Percentiles rank a stretch among this genome's conserved stretches.
Evolutionary conservation across 1,140 invertebrate genomes (phyloP).

Genomic region (Trichomalopsis sarcophagae): DNA sequence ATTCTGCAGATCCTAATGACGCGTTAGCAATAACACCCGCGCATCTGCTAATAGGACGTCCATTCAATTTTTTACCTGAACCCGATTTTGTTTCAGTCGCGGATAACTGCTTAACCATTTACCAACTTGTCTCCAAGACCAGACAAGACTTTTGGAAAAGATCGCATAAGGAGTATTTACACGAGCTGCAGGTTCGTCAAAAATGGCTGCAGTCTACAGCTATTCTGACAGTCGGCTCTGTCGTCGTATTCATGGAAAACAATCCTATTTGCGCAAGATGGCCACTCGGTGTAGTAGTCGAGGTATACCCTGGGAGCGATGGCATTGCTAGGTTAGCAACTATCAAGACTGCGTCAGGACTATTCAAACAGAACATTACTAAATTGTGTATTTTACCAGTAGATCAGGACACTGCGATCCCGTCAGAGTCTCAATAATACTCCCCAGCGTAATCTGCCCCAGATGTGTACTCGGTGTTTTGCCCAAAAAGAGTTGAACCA

Average conservation of each 20-base stretch:
- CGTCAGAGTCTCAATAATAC: no score
- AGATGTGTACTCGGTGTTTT: neutral
- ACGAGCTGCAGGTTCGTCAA: neutral
- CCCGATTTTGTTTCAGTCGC: no score
- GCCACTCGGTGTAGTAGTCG: neutral
- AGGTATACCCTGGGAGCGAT: neutral
- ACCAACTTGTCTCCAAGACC: neutral
- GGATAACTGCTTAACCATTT: no score
- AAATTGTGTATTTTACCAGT: no score
- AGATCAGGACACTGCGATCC: no score
- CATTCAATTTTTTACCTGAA: neutral
- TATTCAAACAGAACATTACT: no score
- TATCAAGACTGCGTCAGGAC: neutral
- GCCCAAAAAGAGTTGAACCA: neutral
- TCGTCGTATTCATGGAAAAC: neutral
- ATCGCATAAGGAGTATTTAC: slow-evolving; percentile 12
- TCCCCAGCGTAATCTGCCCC: neutral
- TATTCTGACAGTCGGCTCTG: no score
- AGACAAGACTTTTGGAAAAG: slow-evolving; percentile 20
- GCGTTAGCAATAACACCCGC: slow-evolving; percentile 6
- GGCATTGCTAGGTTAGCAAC: neutral
- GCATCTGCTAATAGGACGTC: slow-evolving; percentile 4
- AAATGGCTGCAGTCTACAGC: neutral
- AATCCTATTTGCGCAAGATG: neutral
- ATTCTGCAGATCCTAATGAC: slow-evolving; percentile 1